Base-by-base conservation (phyloP, 2,888 invertebrate species). In the Acrocyrtus sp. region DNA sequence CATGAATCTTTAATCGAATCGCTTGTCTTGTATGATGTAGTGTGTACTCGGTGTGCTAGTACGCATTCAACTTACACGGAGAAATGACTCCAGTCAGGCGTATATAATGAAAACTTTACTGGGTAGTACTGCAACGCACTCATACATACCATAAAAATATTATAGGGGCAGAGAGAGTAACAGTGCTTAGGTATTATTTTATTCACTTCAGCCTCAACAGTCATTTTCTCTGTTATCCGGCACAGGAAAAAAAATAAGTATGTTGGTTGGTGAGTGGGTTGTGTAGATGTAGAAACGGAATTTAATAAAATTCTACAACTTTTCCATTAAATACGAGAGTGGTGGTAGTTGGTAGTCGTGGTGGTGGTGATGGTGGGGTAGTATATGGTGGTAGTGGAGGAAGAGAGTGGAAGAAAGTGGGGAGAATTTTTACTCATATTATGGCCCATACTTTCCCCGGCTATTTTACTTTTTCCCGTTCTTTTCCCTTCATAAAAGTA, bases 1-100 rank as follows among this genome's bases (percentile, higher is more conserved):
- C 72, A 65, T 72, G 65, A 72, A 72, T 72, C 72, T 66, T 72
- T 72, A 72, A 72, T 72, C 65, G 72, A 66, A 72, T 72, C 61
- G 60, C 72, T 58, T 65, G 60, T 72, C 72, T 60, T 53, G 15
- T 61, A 51, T 70, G 70, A 70, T 70, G 53, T 62, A 70, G 57
- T 70, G 34, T 26, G 50, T 24, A 34, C n/a, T n/a, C n/a, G n/a
- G n/a, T n/a, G 34, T 34, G 34, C 34, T 12, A 34, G 34, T 8
- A 12, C 6, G 34, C 5, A n/a, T n/a, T n/a, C n/a, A n/a, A n/a
- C n/a, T n/a, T n/a, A n/a, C n/a, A n/a, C n/a, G n/a, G 12, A 34
- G 34, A 34, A 34, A 34, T 34, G 34, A 34, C 6, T 34, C 6
- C 5, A 34, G 34, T 34, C 6, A 34, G 12, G 6, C 34, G 34